phyloP scores from a whole-genome alignment of 1,140 invertebrate genomes.

The Calephelis nemesis region DNA sequence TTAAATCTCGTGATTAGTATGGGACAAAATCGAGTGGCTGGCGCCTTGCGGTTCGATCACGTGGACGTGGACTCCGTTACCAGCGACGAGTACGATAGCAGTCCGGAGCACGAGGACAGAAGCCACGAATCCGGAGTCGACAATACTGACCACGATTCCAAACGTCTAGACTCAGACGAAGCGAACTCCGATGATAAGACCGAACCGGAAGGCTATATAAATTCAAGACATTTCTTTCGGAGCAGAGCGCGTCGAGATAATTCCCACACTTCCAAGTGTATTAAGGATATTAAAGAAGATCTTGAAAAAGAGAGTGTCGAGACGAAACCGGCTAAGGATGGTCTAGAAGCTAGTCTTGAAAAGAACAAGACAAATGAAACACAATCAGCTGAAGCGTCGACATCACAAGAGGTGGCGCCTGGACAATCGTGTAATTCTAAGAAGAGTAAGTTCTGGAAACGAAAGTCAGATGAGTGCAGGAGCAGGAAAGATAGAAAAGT shows the following conservation, averaged over 20 bases:
- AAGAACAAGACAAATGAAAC: not conserved
- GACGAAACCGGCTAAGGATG: not conserved
- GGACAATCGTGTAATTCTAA: not conserved
- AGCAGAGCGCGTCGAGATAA: not conserved
- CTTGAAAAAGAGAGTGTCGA: not conserved
- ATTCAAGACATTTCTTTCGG: not conserved
- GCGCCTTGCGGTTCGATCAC: constrained; percentile 56
- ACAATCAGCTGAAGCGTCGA: constrained; percentile 9
- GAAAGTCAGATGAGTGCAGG: constrained; percentile 1
- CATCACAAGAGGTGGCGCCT: not conserved
- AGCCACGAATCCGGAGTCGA: constrained; percentile 1
- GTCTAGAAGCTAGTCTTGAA: not conserved
- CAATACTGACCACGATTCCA: not conserved
- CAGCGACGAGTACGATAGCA: constrained; percentile 25
- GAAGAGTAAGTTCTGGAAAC: constrained; percentile 16
- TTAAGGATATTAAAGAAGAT: not conserved
- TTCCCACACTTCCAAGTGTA: not conserved
- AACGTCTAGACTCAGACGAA: not conserved
- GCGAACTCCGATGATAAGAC: not conserved
- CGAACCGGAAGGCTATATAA: not conserved
- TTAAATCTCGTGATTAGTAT: constrained; percentile 72
- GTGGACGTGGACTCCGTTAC: constrained; percentile 35
- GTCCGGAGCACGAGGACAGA: constrained; percentile 17
- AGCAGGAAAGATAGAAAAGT: constrained; percentile 7
- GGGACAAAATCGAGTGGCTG: constrained; percentile 64